Evolutionary conservation across 2,888 invertebrate species (phyloP), one percentile per base, ranked within the genome.

Genomic region (Drosophila kanekoi): DNA sequence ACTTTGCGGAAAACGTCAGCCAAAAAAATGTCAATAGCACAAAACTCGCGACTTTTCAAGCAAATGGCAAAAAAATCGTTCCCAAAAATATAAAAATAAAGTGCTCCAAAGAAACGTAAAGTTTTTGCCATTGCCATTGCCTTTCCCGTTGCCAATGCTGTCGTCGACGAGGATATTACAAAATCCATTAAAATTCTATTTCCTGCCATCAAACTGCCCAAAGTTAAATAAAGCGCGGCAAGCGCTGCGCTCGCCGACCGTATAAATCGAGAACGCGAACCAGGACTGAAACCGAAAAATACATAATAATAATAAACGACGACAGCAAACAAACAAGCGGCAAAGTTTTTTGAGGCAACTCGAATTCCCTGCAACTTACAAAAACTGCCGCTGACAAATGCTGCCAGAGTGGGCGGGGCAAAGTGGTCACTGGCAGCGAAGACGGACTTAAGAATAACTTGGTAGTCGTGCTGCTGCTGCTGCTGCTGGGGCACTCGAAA

Each of bases 141-240:
- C 61, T 32, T 63, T 56, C 58, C 58, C 37, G 57, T 35, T 48
- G 60, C 45, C 61, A 45, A 53, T 67, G 44, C 43, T 56, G 66
- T 58, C 63, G 47, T 62, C 67, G 62, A 69, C 57, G 75, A 72
- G 77, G 82, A 79, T 87, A 85, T 87, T 85, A 87, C 81, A 85
- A 85, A 85, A 85, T 87, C 85, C 85, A 85, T 85, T 85, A 85
- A 84, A 87, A 85, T 87, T 85, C 78, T 85, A 85, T 85, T 85
- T 85, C 85, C 87, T 85, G 85, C 82, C 87, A 85, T 87, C 87
- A 85, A 85, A 85, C 87, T 87, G 85, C 85, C 85, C 85, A 85
- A 85, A 85, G 85, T 85, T 85, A 85, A 85, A 85, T 87, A 85
- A 81, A 81, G 78, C 81, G 79, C 83, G 64, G 81, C 73, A 63